Evolutionary conservation across 2,797 vertebrate species (phyloP).

Genomic region (Siniperca scherzeri): DNA sequence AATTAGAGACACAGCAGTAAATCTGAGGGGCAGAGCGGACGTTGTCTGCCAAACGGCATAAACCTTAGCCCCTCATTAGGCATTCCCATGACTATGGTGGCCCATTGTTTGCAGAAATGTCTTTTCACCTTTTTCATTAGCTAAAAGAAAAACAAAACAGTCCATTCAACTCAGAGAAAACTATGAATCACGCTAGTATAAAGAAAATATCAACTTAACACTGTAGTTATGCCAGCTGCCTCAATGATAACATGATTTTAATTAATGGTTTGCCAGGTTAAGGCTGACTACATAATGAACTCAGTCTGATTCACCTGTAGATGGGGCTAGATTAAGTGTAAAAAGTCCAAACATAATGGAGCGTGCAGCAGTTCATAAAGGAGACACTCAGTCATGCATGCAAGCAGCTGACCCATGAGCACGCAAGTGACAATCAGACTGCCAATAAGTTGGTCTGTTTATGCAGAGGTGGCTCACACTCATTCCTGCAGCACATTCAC

Average conservation of each 20-base stretch:
- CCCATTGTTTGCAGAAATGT: conserved; percentile 40
- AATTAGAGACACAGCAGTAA: conserved; percentile 83
- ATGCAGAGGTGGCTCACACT: conserved; percentile 42
- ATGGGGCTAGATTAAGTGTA: conserved; percentile 58
- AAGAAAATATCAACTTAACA: background rate
- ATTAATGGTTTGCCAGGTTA: conserved; percentile 7
- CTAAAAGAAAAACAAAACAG: conserved; percentile 18
- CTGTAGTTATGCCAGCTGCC: background rate
- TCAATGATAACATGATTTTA: conserved; percentile 23
- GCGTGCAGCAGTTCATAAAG: conserved; percentile 53
- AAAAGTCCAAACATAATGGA: conserved; percentile 50
- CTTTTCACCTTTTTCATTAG: conserved; percentile 16
- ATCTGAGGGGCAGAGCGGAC: conserved; percentile 68
- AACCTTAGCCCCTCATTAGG: conserved; percentile 59
- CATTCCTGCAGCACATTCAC: conserved; percentile 55
- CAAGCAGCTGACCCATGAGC: conserved; percentile 70
- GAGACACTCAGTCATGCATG: conserved; percentile 69
- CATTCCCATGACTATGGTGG: conserved; percentile 35
- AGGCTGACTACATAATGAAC: conserved; percentile 23
- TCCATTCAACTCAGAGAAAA: conserved; percentile 6
- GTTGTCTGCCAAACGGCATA: conserved; percentile 72
- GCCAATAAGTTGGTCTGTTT: conserved; percentile 68
- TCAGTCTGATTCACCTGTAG: conserved; percentile 60
- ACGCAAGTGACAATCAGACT: conserved; percentile 58
- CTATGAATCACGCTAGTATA: background rate